phyloP scores from a whole-genome alignment of 2,797 vertebrate genomes.

The Anabacerthia variegaticeps region DNA sequence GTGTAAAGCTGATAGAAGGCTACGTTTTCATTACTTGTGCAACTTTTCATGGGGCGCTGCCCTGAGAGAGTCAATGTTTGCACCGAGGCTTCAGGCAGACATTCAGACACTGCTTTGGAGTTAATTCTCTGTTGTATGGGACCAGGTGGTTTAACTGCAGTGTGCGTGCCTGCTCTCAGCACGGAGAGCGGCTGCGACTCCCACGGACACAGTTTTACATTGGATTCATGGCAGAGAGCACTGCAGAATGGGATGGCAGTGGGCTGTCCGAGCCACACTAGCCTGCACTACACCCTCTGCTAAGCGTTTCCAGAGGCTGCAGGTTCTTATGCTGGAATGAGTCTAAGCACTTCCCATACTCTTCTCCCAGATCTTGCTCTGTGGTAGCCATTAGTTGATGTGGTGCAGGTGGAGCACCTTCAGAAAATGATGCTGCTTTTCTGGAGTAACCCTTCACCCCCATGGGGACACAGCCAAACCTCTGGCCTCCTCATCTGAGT shows the following conservation, averaged over 20 bases:
- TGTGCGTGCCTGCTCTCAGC: background rate
- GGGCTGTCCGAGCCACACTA: background rate
- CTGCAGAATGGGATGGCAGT: background rate
- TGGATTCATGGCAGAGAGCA: background rate
- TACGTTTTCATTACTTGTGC: background rate
- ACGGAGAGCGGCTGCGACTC: fast-evolving
- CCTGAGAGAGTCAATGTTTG: background rate
- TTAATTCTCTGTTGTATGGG: background rate
- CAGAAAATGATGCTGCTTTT: background rate
- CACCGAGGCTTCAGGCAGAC: background rate
- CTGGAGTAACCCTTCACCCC: background rate
- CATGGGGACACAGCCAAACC: background rate
- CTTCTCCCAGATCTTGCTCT: background rate
- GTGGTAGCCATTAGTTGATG: background rate
- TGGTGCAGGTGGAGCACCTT: background rate
- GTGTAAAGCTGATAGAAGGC: background rate
- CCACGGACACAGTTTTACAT: background rate
- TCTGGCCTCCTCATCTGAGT: background rate
- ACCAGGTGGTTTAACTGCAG: background rate
- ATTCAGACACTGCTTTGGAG: background rate
- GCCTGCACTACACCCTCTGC: background rate
- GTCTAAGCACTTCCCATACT: background rate
- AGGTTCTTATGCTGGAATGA: background rate
- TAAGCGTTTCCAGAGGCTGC: background rate
- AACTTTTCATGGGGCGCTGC: background rate